Conservation (phyloP, 2,113 vertebrate genomes). For the Panthera tigris region DNA sequence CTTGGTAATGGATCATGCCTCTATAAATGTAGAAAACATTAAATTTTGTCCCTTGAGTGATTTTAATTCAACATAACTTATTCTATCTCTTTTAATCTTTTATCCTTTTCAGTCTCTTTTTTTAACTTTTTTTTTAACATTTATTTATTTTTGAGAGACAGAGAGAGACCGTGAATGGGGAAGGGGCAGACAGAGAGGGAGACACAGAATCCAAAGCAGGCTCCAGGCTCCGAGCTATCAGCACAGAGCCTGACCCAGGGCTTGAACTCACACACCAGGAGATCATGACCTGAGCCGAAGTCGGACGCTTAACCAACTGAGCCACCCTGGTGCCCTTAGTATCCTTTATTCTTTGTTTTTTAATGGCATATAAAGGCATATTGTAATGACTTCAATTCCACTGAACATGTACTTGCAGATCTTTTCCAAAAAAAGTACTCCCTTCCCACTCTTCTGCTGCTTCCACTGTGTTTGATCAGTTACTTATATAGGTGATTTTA, state of each 20-base stretch:
- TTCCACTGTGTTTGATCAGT: neutral
- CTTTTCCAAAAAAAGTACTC: neutral
- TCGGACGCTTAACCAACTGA: too few species aligned
- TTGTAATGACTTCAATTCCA: neutral
- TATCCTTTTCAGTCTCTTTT: neutral
- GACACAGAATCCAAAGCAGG: too few species aligned
- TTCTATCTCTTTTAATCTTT: neutral
- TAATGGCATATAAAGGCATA: neutral
- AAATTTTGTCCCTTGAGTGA: neutral
- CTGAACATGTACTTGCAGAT: neutral
- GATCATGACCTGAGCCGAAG: too few species aligned
- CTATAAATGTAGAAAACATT: neutral
- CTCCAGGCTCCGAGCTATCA: too few species aligned
- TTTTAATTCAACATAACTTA: neutral
- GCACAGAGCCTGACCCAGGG: too few species aligned
- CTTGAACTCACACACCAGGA: too few species aligned
- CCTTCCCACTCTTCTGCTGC: fast-evolving
- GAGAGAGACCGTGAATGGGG: too few species aligned
- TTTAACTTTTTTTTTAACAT: too few species aligned
- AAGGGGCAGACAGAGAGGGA: too few species aligned
- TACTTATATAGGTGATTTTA: neutral
- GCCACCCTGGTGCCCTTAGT: neutral
- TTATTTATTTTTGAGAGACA: too few species aligned
- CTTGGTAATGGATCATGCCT: neutral
- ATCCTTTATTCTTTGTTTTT: neutral